These are phyloP conservation scores for Orchestes rusci DNA, from an alignment of 2,888 invertebrate genomes.

Conservation along the genomic window DNA sequence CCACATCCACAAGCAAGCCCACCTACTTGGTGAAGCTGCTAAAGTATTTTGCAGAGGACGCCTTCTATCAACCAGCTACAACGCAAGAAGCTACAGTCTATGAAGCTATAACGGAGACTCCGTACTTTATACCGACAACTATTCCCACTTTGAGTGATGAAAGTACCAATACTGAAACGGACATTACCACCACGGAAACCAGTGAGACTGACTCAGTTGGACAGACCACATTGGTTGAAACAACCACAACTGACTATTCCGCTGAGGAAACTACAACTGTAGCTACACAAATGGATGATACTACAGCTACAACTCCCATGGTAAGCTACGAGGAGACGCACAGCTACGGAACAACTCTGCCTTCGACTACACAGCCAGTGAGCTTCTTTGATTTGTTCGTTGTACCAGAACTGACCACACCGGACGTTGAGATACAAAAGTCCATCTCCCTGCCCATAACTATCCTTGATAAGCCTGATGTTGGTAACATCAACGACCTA, in stretches of 20 bases:
- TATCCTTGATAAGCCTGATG: slow-evolving; percentile 9
- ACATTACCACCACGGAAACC: too few relatives aligned
- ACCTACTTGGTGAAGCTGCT: slow-evolving; percentile 13
- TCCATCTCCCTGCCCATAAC: slow-evolving; percentile 17
- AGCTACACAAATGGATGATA: slow-evolving; percentile 20
- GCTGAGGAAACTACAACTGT: neutral
- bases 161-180: too few relatives aligned
- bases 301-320: slow-evolving; percentile 23
- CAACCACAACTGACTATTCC: too few relatives aligned
- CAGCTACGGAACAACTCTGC: slow-evolving; percentile 19
- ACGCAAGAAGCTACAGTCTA: too few relatives aligned
- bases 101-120: too few relatives aligned
- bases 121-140: too few relatives aligned
- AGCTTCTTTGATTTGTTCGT: slow-evolving; percentile 12
- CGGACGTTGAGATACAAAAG: slow-evolving; percentile 18
- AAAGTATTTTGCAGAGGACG: slow-evolving; percentile 12
- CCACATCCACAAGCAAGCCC: slow-evolving; percentile 4
- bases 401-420: slow-evolving; percentile 15
- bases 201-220: too few relatives aligned
- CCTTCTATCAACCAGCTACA: too few relatives aligned
- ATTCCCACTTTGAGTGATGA: too few relatives aligned
- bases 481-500: slow-evolving; percentile 10
- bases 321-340: slow-evolving; percentile 15
- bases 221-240: too few relatives aligned
- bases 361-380: slow-evolving; percentile 6